Conservation (phyloP, 2,797 vertebrate genomes). For the Microctenopoma stevenorrisi region DNA sequence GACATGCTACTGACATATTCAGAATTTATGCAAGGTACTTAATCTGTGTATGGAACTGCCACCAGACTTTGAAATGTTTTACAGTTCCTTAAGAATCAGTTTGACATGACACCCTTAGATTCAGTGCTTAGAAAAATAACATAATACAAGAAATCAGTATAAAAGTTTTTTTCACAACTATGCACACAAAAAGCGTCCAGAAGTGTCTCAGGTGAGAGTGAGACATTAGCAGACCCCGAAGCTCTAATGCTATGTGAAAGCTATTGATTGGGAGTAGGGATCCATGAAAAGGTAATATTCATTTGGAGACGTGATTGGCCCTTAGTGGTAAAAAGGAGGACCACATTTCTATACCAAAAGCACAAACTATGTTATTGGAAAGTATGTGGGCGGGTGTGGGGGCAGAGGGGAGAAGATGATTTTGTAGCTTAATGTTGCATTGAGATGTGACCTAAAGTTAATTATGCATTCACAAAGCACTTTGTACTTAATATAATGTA, state of each 20-base stretch:
- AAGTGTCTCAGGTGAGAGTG: conserved; percentile 1
- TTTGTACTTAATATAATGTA: conserved; percentile 7
- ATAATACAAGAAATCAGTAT: neutral
- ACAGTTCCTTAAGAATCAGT: neutral
- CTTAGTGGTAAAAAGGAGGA: conserved; percentile 79
- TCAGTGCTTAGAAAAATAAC: neutral
- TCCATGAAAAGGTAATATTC: conserved; percentile 91
- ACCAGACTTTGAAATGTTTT: no score
- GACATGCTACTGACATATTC: neutral
- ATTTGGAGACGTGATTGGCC: conserved; percentile 82
- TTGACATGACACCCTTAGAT: neutral
- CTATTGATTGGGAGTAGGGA: conserved; percentile 91
- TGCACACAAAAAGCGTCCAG: neutral
- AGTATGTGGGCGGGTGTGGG: conserved; percentile 36
- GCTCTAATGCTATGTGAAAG: conserved; percentile 93
- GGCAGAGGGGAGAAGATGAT: conserved; percentile 70
- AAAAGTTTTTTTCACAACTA: neutral
- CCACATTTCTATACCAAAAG: conserved; percentile 83
- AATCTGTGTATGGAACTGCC: neutral
- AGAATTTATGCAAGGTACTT: neutral
- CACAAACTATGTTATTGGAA: conserved; percentile 73
- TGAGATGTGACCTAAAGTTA: conserved; percentile 23
- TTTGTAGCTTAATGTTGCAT: conserved; percentile 22
- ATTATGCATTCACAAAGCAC: conserved; percentile 9
- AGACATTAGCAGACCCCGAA: conserved; percentile 65